Base-by-base conservation (phyloP, 1,140 invertebrate species). In the Tenebrio molitor region DNA sequence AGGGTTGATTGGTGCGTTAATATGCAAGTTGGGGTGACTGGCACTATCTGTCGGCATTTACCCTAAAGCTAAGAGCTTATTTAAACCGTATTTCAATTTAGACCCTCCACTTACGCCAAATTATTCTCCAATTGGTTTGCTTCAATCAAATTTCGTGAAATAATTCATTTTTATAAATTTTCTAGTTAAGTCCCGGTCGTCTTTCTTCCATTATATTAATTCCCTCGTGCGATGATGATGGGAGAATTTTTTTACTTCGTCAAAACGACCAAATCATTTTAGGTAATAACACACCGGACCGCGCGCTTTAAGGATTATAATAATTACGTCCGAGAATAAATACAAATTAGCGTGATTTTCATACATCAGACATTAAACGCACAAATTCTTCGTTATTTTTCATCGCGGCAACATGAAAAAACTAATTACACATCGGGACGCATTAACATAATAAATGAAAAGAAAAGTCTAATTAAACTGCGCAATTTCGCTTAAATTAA, bases 51-150 rank as follows among this genome's bases (percentile, higher is more conserved):
- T 64, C 71, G 77, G 76, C 44, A 76, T 76, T 73, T 68, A 68
- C 74, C 76, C 76, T 66, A 39, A 33, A 69, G 74, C 74, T 69
- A 72, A 75, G 73, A 77, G 64, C 72, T 74, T 64, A 72, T 74
- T 78, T 78, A 78, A 76, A 78, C 68, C 72, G 72, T 72, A 77
- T 74, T 78, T 77, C 76, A 74, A 77, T 77, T 77, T 76, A 23
- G 23, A 72, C 74, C 75, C 75, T 74, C 58, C 64, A 72, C 41
- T 74, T 76, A 76, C 34, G 64, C 42, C 75, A 67, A 76, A 76
- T 76, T 76, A 74, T 74, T 66, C 62, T 62, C 67, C 72, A 71
- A 76, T 76, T 76, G 62, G 74, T 29, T 65, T 71, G 19, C 33
- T 66, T 69, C 42, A 68, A 58, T 71, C 25, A 62, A 58, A 58